Evolutionary conservation across 2,113 vertebrate genomes (phyloP).

Genomic region (Nothobranchius furzeri): DNA sequence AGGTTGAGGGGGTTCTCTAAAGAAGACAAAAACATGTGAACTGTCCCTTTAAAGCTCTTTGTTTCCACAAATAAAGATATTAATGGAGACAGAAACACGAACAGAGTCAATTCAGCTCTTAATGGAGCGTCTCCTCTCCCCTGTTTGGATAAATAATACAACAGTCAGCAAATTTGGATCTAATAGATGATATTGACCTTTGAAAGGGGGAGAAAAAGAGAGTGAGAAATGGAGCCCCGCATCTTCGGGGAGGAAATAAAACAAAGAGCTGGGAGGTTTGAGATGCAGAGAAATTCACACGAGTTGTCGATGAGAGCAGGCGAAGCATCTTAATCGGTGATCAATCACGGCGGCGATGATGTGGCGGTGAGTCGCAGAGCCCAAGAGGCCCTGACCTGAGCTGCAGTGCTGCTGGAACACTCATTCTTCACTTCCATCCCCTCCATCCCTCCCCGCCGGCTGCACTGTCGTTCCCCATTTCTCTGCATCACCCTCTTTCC

Average conservation of each 20-base stretch:
- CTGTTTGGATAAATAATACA: conserved; percentile 66
- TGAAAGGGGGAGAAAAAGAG: conserved; percentile 18
- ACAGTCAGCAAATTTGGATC: conserved; percentile 68
- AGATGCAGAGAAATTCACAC: conserved; percentile 30
- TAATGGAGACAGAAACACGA: conserved; percentile 54
- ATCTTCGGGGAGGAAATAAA: neutral
- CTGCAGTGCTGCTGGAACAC: conserved; percentile 56
- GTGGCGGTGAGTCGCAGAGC: conserved; percentile 26
- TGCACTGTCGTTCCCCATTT: conserved; percentile 19
- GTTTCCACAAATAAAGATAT: conserved; percentile 32
- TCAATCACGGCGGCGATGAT: conserved; percentile 60
- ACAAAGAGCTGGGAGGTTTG: conserved; percentile 1
- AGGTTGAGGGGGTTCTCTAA: too few relatives aligned
- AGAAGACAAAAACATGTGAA: neutral
- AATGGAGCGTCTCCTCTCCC: conserved; percentile 61
- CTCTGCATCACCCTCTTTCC: conserved; percentile 38
- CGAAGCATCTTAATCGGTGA: conserved; percentile 66
- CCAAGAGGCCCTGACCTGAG: conserved; percentile 58
- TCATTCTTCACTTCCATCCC: conserved; percentile 17
- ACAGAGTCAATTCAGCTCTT: conserved; percentile 68
- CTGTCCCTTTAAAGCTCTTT: conserved; percentile 5
- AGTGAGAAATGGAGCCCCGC: neutral
- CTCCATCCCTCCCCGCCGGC: conserved; percentile 10
- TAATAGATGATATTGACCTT: conserved; percentile 75
- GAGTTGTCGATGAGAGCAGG: conserved; percentile 55